Evolutionary conservation across 1,140 invertebrate species (phyloP).

Genomic region (Hesperophylax magnus): DNA sequence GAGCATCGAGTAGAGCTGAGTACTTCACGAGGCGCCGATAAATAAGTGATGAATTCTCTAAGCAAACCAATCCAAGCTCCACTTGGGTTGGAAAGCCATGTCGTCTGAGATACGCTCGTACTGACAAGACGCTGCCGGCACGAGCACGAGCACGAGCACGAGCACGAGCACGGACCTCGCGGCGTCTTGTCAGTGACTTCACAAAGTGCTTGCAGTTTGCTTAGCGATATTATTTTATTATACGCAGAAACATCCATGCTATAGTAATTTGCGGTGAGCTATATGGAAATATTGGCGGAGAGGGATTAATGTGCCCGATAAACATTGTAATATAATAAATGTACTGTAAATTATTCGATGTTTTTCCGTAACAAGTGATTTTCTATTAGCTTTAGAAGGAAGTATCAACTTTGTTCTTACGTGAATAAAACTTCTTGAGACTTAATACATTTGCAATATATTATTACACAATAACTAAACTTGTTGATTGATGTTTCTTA

Average conservation of each 20-base stretch:
- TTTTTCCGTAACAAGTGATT: slow-evolving; percentile 25
- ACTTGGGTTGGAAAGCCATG: slow-evolving; percentile 34
- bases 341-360: slow-evolving; percentile 27
- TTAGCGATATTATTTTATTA: slow-evolving; percentile 58
- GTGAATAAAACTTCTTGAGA: slow-evolving; percentile 21
- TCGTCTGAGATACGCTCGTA: slow-evolving; percentile 37
- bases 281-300: slow-evolving; percentile 58
- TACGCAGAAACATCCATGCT: slow-evolving; percentile 55
- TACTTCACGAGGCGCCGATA: slow-evolving; percentile 47
- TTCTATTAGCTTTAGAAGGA: slow-evolving; percentile 22
- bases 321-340: slow-evolving; percentile 51
- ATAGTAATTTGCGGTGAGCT: slow-evolving; percentile 59
- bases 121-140: slow-evolving; percentile 11
- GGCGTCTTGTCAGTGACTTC: slow-evolving; percentile 32
- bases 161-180: neutral
- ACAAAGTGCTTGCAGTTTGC: slow-evolving; percentile 54
- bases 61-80: slow-evolving; percentile 54
- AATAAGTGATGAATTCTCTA: slow-evolving; percentile 56
- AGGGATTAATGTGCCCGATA: slow-evolving; percentile 56
- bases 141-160: neutral
- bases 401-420: neutral
- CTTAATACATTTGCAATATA: slow-evolving; percentile 35
- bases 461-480: slow-evolving; percentile 18
- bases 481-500: slow-evolving; percentile 30
- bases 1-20: slow-evolving; percentile 56